Percentiles rank a stretch among this genome's conserved stretches.
Conservation (phyloP, 2,113 vertebrate species). For the Chiloscyllium plagiosum region DNA sequence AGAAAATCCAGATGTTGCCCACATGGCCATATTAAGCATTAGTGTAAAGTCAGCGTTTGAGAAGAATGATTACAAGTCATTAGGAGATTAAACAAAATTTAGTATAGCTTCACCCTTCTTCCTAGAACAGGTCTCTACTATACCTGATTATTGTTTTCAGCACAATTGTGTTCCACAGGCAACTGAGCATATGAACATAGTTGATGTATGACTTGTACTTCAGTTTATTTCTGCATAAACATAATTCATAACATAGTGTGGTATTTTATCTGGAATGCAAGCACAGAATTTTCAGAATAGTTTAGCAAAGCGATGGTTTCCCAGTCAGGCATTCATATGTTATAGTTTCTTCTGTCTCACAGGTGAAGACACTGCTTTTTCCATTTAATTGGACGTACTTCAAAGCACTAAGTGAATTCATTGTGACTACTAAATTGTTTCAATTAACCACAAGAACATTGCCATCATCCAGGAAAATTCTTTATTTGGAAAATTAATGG, state of each 20-base stretch:
- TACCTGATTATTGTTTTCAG: not conserved
- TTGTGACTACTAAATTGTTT: not conserved
- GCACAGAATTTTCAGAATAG: not conserved
- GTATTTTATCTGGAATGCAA: not conserved
- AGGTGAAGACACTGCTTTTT: not conserved
- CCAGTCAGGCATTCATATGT: not conserved
- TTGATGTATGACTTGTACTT: not conserved
- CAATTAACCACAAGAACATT: not conserved
- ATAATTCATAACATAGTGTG: not conserved
- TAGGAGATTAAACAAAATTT: not conserved
- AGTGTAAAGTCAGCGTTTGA: not conserved
- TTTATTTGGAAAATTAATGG: not conserved
- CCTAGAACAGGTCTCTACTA: not conserved
- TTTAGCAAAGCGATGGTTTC: not conserved
- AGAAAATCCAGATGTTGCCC: not conserved
- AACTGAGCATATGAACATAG: not conserved
- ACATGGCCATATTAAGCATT: not conserved
- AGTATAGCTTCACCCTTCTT: not conserved
- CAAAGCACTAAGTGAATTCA: not conserved
- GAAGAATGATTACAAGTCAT: not conserved
- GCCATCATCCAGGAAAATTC: not conserved
- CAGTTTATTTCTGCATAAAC: not conserved
- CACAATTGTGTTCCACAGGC: not conserved
- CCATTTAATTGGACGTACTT: not conserved
- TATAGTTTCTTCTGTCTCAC: not conserved